These are phyloP conservation scores for Portunus trituberculatus DNA, from an alignment of 1,140 invertebrate genomes.

Conservation along the genomic window DNA sequence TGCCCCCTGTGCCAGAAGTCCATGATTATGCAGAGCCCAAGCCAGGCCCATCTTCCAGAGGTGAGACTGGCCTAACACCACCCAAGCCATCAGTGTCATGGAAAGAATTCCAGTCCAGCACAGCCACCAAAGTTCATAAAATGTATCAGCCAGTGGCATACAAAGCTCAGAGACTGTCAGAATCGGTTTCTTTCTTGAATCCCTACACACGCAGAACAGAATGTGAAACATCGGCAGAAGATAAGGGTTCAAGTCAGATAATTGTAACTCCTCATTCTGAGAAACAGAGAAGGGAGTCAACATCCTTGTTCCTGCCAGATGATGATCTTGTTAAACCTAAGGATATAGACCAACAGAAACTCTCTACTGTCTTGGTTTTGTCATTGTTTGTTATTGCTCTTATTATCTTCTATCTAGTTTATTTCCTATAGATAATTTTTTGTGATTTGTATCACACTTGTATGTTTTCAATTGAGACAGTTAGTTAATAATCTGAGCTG, in stretches of 20 bases:
- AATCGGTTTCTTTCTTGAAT: conserved; percentile 66
- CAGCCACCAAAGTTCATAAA: neutral
- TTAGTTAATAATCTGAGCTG: conserved; percentile 59
- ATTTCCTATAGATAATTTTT: conserved; percentile 65
- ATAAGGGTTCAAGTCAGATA: conserved; percentile 24
- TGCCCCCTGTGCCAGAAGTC: conserved; percentile 65
- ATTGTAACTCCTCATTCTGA: conserved; percentile 63
- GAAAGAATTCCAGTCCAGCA: conserved; percentile 48
- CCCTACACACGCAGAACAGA: conserved; percentile 61
- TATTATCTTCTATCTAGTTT: conserved; percentile 68
- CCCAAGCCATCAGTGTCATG: conserved; percentile 48
- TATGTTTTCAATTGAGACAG: conserved; percentile 34
- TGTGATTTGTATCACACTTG: conserved; percentile 22
- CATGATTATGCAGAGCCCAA: conserved; percentile 55
- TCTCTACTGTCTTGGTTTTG: conserved; percentile 72
- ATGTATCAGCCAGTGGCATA: conserved; percentile 50
- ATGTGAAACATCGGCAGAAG: conserved; percentile 1
- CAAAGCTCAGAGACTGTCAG: conserved; percentile 60
- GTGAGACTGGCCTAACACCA: conserved; percentile 23
- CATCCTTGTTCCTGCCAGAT: conserved; percentile 62
- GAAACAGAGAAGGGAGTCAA: conserved; percentile 65
- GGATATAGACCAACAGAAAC: conserved; percentile 69
- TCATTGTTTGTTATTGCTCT: conserved; percentile 70
- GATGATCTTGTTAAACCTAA: conserved; percentile 60
- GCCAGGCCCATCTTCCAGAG: conserved; percentile 55